Conservation (phyloP, 2,797 vertebrate genomes). For the Thunnus albacares region DNA sequence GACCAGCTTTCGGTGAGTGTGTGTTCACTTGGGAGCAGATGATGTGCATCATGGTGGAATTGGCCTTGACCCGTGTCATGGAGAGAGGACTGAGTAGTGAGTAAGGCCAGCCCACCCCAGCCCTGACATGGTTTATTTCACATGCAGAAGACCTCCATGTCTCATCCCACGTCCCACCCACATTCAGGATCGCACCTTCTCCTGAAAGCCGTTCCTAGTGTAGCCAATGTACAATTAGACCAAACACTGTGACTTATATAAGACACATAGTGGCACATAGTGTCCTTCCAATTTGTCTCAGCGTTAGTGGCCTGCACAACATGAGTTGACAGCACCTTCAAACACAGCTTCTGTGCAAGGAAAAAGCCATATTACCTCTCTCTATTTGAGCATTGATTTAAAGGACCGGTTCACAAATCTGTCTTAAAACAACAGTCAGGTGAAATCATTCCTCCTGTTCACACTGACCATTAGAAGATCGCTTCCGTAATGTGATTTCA, state of each 20-base stretch:
- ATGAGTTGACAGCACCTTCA: background rate
- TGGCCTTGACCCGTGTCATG: constrained; percentile 69
- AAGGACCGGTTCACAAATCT: no score
- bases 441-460: no score
- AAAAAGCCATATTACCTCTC: background rate
- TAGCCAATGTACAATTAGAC: constrained; percentile 15
- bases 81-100: constrained; percentile 74
- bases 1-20: constrained; percentile 68
- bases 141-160: constrained; percentile 36
- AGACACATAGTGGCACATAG: background rate
- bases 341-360: background rate
- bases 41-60: constrained; percentile 75
- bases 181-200: background rate
- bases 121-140: constrained; percentile 11
- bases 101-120: constrained; percentile 52
- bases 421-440: no score
- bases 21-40: constrained; percentile 75
- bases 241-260: constrained; percentile 7
- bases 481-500: no score
- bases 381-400: background rate
- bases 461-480: no score
- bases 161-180: constrained; percentile 6
- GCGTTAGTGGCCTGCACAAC: background rate
- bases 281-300: background rate
- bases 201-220: background rate